Conservation (phyloP, 2,888 invertebrate species). For the Schizaphis graminum region DNA sequence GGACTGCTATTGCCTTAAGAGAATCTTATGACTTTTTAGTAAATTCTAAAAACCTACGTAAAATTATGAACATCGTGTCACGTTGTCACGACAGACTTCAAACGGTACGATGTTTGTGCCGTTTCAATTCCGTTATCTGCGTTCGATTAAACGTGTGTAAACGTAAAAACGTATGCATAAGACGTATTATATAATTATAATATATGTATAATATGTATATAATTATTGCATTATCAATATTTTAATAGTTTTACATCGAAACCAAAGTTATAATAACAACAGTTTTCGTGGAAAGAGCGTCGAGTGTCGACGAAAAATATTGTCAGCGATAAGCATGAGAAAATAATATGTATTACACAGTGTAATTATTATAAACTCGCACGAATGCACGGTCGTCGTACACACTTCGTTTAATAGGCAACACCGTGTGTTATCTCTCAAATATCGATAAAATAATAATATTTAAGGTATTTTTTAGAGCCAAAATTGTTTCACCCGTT, state of each 20-base stretch:
- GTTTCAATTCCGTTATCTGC: background rate
- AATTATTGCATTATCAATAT: background rate
- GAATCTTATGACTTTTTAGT: no score
- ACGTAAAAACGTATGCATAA: background rate
- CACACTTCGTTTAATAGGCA: background rate
- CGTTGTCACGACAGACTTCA: no score
- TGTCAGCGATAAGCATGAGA: conserved; percentile 2
- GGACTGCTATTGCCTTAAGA: no score
- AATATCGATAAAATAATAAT: background rate
- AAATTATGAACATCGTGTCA: no score
- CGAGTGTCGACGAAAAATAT: background rate
- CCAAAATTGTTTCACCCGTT: background rate
- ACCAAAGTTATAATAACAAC: background rate
- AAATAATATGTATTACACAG: background rate
- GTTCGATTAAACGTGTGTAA: background rate
- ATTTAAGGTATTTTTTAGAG: background rate
- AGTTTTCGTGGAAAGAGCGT: background rate
- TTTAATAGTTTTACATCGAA: background rate
- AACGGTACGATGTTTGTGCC: no score
- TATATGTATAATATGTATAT: no score
- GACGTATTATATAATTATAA: no score
- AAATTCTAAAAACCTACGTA: no score
- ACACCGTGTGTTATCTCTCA: background rate
- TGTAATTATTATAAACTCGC: background rate
- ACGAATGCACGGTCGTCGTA: background rate